These are phyloP conservation scores for Babylonia areolata DNA, from an alignment of 1,140 invertebrate species.

Conservation along the genomic window DNA sequence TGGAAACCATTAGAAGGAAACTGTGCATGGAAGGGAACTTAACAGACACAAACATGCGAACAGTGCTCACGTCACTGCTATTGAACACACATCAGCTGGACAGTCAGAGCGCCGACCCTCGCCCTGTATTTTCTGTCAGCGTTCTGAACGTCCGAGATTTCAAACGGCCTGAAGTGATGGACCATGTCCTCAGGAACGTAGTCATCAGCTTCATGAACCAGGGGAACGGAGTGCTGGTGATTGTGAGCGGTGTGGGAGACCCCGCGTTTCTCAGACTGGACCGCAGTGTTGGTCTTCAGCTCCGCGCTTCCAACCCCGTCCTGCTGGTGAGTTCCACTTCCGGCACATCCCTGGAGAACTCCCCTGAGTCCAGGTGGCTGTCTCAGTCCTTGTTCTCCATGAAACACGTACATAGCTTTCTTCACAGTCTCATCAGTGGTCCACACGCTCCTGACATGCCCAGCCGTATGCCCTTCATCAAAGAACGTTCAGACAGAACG, in stretches of 20 bases:
- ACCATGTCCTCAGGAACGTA: constrained; percentile 18
- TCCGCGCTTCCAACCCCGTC: constrained; percentile 20
- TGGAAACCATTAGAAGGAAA: not conserved
- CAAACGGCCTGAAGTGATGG: constrained; percentile 9
- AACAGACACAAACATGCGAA: not conserved
- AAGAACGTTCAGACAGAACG: not conserved
- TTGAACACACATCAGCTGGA: not conserved
- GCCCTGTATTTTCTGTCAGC: constrained; percentile 10
- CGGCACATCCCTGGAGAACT: not conserved
- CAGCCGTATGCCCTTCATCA: no score
- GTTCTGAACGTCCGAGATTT: constrained; percentile 5
- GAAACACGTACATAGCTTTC: not conserved
- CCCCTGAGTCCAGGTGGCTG: not conserved
- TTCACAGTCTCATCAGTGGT: not conserved
- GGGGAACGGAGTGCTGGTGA: not conserved
- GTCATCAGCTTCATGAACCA: not conserved
- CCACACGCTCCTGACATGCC: no score
- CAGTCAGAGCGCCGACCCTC: not conserved
- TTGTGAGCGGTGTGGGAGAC: constrained; percentile 5
- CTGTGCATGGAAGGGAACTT: constrained; percentile 7
- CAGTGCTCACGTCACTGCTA: constrained; percentile 15
- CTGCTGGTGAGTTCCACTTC: not conserved
- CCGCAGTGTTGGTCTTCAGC: not conserved
- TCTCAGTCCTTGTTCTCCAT: not conserved
- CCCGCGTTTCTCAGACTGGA: constrained; percentile 18